Conservation (phyloP, 2,113 vertebrate genomes). For the Paradoxurus hermaphroditus region DNA sequence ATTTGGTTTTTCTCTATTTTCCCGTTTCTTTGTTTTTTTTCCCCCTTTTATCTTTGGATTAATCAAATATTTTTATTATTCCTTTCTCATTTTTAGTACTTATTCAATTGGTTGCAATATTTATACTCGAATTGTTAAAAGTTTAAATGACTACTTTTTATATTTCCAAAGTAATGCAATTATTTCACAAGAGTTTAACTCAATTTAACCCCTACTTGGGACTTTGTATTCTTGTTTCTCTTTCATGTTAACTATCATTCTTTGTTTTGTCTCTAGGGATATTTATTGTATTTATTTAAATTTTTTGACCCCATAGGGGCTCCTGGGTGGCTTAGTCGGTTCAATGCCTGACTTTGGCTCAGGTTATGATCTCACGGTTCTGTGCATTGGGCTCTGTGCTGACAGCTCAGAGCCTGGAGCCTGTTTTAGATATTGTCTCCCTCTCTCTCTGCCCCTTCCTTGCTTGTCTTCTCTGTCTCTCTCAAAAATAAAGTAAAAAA, state of each 20-base stretch:
- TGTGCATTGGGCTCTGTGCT: too few relatives aligned
- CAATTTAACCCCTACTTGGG: not conserved
- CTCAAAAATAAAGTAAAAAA: too few relatives aligned
- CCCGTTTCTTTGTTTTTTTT: not conserved
- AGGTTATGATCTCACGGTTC: too few relatives aligned
- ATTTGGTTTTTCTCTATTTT: not conserved
- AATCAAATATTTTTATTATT: not conserved
- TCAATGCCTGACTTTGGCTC: too few relatives aligned
- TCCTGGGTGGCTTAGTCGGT: too few relatives aligned
- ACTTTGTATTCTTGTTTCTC: not conserved
- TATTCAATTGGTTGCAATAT: not conserved
- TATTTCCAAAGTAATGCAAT: not conserved
- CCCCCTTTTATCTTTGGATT: not conserved
- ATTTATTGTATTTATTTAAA: not conserved
- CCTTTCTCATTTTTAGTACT: not conserved
- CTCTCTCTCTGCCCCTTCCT: too few relatives aligned
- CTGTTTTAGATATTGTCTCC: too few relatives aligned
- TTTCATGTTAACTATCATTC: not conserved
- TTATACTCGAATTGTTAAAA: not conserved
- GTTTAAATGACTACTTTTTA: slow-evolving; percentile 9
- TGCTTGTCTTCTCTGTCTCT: too few relatives aligned
- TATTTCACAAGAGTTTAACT: not conserved
- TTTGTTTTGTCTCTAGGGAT: not conserved
- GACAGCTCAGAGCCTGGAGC: too few relatives aligned
- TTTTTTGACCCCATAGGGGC: not conserved